Evolutionary conservation across 2,797 vertebrate genomes (phyloP).

Genomic region (Girardinus metallicus): DNA sequence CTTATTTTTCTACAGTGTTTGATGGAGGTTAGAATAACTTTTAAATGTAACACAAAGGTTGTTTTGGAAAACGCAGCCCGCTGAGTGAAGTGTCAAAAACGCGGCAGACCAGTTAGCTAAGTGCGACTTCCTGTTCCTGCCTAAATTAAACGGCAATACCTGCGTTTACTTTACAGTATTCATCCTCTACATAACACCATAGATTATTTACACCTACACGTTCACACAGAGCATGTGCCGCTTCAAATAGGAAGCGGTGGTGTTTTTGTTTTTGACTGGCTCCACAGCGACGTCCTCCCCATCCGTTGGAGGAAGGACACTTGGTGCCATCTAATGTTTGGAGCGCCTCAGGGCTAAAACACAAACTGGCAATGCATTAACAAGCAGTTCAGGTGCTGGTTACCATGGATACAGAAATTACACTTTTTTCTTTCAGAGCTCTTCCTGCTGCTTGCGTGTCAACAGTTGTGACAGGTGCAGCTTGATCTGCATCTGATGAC

Average conservation of each 20-base stretch:
- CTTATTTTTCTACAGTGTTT: not conserved
- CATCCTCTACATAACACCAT: not conserved
- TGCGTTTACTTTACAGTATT: not conserved
- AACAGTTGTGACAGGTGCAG: not conserved
- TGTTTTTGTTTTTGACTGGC: not conserved
- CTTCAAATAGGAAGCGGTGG: not conserved
- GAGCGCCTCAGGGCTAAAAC: not conserved
- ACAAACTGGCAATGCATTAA: not conserved
- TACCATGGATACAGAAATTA: not conserved
- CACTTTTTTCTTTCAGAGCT: not conserved
- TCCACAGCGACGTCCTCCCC: not conserved
- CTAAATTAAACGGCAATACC: not conserved
- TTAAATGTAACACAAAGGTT: not conserved
- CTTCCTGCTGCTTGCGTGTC: not conserved
- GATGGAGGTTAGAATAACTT: not conserved
- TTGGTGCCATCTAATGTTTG: not conserved
- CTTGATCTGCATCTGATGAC: not conserved
- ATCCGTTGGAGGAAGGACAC: not conserved
- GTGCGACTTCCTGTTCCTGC: not conserved
- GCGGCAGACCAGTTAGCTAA: not conserved
- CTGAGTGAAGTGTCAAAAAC: not conserved
- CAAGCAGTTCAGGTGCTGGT: not conserved
- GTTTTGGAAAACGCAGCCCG: not conserved
- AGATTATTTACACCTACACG: not conserved
- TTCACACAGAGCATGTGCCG: not conserved